Evolutionary conservation across 2,888 invertebrate genomes (phyloP), one percentile per base, ranked within the genome.

Genomic region (Drosophila niveifrons): DNA sequence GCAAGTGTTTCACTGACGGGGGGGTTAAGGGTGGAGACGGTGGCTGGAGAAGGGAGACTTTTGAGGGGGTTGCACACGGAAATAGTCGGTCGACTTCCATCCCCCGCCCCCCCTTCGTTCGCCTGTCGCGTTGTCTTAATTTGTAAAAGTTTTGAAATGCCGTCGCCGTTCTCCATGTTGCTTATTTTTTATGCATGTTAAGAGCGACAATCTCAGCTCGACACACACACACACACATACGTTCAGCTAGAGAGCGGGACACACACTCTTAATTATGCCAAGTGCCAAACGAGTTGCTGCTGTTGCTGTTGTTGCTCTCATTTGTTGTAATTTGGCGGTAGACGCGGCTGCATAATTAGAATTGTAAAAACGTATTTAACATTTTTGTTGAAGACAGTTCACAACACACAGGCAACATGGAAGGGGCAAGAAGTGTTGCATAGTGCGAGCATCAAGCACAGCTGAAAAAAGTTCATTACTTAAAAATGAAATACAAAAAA

Each of bases 101-200:
- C 9, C 36, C 55, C 39, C 36, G 51, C 39, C 34, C 9, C 11
- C 31, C 13, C 51, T 34, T 7, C 53, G 51, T 17, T 31, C 55
- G 34, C 58, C 62, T 67, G 63, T 71, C 43, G 67, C 55, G 44
- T 61, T 78, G 78, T 87, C 82, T 85, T 78, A 78, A 79, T 82
- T 81, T 82, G 77, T 64, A 80, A 80, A 88, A 85, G 62, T 90
- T 90, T 89, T 78, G 88, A 89, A 88, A 83, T 88, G 86, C 88
- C 85, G 77, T 63, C 75, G 81, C 69, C 58, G 77, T 52, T 46
- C 28, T 39, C 47, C 23, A 17, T 66, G 72, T 64, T 66, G 57
- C 87, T 89, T 82, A 80, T 90, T 90, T 84, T 90, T 90, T 87
- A 89, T 90, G 88, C 90, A 90, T 89, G 90, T 81, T 90, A 88